phyloP scores from a whole-genome alignment of 2,888 invertebrate genomes.

The Cotesia congregata region DNA sequence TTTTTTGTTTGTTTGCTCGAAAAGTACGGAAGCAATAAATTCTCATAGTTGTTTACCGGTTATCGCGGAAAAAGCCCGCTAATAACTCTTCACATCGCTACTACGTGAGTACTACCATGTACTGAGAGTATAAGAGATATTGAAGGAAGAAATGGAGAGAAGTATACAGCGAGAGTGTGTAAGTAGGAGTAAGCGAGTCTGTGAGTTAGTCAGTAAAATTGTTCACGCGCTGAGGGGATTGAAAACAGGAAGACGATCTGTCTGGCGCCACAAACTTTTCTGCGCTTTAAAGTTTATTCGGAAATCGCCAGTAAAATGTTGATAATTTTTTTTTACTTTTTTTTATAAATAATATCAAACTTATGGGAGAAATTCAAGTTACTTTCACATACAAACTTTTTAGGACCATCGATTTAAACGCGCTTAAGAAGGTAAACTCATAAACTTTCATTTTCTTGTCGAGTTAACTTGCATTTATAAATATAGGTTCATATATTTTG shows the following conservation, averaged over 20 bases:
- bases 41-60: slow-evolving; percentile 36
- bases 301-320: slow-evolving; percentile 35
- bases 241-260: slow-evolving; percentile 27
- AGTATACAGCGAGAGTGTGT: too few relatives aligned
- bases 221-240: slow-evolving; percentile 20
- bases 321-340: slow-evolving; percentile 15
- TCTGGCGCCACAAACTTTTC: slow-evolving; percentile 47
- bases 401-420: neutral
- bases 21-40: slow-evolving; percentile 29
- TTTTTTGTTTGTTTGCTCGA: slow-evolving; percentile 28
- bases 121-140: slow-evolving; percentile 11
- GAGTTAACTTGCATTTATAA: neutral
- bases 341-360: slow-evolving; percentile 9
- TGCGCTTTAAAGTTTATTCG: slow-evolving; percentile 33
- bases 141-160: slow-evolving; percentile 18
- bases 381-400: slow-evolving; percentile 6
- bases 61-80: slow-evolving; percentile 25
- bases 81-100: slow-evolving; percentile 29
- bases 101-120: slow-evolving; percentile 4
- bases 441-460: neutral
- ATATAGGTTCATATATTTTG: neutral
- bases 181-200: neutral
- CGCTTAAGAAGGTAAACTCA: neutral
- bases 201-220: slow-evolving; percentile 16
- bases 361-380: neutral